These are phyloP conservation scores for Holothuria scabra DNA, from an alignment of 53 echinoderm and acorn worm genomes.

Conservation along the genomic window DNA sequence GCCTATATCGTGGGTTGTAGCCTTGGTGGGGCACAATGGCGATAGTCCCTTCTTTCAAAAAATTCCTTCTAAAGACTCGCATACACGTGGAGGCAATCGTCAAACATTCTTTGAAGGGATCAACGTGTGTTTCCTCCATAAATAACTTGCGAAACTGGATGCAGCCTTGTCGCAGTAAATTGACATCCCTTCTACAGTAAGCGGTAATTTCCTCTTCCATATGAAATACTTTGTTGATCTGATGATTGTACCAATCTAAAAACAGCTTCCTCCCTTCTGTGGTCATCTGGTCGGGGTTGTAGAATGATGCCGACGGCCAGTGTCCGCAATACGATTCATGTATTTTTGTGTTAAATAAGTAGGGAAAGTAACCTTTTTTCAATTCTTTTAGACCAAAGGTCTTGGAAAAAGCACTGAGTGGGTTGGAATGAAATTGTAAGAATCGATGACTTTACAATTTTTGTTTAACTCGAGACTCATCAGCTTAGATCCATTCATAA, in stretches of 20 bases:
- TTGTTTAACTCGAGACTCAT: conserved; percentile 31
- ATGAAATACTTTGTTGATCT: no score
- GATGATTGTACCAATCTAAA: no score
- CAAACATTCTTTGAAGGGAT: conserved; percentile 63
- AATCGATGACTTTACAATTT: neutral
- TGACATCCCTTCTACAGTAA: no score
- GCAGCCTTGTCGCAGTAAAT: no score
- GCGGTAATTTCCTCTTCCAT: no score
- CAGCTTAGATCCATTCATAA: conserved; percentile 43
- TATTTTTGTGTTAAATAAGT: neutral
- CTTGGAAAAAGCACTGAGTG: conserved; percentile 8
- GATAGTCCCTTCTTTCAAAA: no score
- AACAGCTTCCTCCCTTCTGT: neutral
- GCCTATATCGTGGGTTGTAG: neutral
- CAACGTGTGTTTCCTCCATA: conserved; percentile 41
- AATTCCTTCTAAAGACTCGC: conserved; percentile 38
- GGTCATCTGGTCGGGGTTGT: conserved; percentile 3
- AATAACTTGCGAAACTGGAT: no score
- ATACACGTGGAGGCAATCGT: conserved; percentile 65
- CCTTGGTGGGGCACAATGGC: no score
- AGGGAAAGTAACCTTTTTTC: no score
- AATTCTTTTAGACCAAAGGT: conserved; percentile 10
- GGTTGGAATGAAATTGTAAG: conserved; percentile 34
- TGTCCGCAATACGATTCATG: neutral
- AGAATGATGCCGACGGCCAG: no score